Evolutionary conservation across 2,888 invertebrate species (phyloP), one percentile per base, ranked within the genome.

Genomic region (Amphimallon solstitiale): DNA sequence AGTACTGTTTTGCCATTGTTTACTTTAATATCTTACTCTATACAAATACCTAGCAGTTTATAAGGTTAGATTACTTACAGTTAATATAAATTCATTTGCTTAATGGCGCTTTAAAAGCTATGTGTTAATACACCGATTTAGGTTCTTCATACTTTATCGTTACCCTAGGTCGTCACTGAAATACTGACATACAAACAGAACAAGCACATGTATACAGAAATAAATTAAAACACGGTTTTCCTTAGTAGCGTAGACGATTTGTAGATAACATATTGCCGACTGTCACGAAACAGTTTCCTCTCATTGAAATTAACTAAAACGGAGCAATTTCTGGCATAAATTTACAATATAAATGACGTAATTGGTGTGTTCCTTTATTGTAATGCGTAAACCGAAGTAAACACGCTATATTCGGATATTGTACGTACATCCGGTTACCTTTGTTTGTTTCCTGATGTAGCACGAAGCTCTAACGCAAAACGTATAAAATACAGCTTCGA

Each of bases 331-430:
- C 65, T 49, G 23, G 59, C 48, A 56, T 60, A 60, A 38, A 65
- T 65, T 65, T 65, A 49, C 65, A 65, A 48, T 48, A 49, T 40
- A 60, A 60, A 65, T 46, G 48, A 29, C 21, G 64, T 59, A 65
- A 65, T 60, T 65, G 60, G 59, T 54, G 40, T 65, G 60, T 60
- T 65, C 65, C 65, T 60, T 46, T 60, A 65, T 60, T 65, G 49
- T 60, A 65, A 64, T 64, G 64, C 64, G 64, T 64, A 56, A 46
- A 59, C 40, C 60, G 46, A 38, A 29, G 65, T 29, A 40, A 59
- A 23, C 59, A 65, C 56, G 65, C 60, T 37, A 65, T 38, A 19
- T 65, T 59, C 48, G 37, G 56, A 65, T 37, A 48, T 46, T 46
- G 56, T 63, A 48, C 56, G 64, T 46, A 40, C 51, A 49, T 65